Base-by-base conservation (phyloP, 2,113 vertebrate genomes). In the Micronycteris hirsuta region DNA sequence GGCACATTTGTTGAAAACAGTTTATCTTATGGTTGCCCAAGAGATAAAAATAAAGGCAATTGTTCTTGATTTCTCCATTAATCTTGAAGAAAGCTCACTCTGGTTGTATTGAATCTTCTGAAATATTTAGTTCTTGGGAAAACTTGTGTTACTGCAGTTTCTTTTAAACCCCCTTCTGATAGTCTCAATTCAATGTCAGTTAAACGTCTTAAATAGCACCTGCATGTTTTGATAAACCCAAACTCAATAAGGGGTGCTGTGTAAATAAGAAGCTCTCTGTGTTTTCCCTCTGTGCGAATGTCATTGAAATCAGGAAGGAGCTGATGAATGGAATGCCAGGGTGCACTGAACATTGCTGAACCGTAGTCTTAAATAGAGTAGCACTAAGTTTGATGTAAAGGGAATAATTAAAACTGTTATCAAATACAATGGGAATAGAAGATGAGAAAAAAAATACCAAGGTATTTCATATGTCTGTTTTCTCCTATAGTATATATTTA, bases 121-220 rank as follows among this genome's bases (percentile, higher is more conserved):
- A 90, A 96, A 90, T 81, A 94, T 73, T 95, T 95, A 94, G 38
- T 80, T 93, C 68, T 94, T 85, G 52, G 82, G 61, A 74, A 91
- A 73, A 70, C 7, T 84, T 86, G 70, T 81, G 38, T 49, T 73
- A 56, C 41, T 68, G 4, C 3, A 92, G 33, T 70, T 70, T 36
- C 74, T 83, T 93, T 94, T 54, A 84, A 77, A 56, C 56, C 20
- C 5, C 13, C 15, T 84, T 71, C 26, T 19, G 45, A 20, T 86
- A 16, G 20, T 45, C 19, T 67, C 52, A 52, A 13, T 83, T 91
- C 89, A 86, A 54, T 93, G 70, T 26, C 67, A 65, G 5, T 65
- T 68, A 63, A 93, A 3, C 33, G 61, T 91, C 24, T 65, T 91
- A 63, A 95, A 41, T 9, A 76, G 86, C n/a, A 76, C 43, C 36